phyloP scores from a whole-genome alignment of 1,140 invertebrate genomes.

The Macrotrachela quadricornifera region DNA sequence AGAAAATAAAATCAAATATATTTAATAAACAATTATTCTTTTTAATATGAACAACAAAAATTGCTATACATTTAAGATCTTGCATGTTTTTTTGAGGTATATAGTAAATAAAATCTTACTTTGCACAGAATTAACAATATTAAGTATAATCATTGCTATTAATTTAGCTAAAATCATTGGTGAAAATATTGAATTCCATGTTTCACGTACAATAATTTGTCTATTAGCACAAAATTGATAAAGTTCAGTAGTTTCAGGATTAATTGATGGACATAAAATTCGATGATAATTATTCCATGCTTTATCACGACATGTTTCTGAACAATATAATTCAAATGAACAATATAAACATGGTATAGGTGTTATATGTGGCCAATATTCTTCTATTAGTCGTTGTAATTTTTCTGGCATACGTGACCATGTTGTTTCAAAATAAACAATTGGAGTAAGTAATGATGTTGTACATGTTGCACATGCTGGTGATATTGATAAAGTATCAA shows the following conservation, averaged over 20 bases:
- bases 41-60: no score
- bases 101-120: no score
- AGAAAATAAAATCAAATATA: no score
- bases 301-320: conserved; percentile 12
- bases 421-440: conserved; percentile 16
- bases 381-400: conserved; percentile 11
- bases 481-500: no score
- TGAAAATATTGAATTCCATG: no score
- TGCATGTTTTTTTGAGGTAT: no score
- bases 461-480: conserved; percentile 17
- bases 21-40: no score
- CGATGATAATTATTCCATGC: conserved; percentile 17
- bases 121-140: no score
- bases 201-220: no score
- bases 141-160: no score
- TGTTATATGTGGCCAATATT: conserved; percentile 15
- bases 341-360: conserved; percentile 14
- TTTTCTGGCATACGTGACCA: background rate
- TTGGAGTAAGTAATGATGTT: conserved; percentile 13
- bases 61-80: no score
- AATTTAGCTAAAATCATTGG: no score
- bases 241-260: conserved; percentile 11
- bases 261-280: conserved; percentile 17
- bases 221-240: conserved; percentile 15
- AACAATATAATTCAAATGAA: conserved; percentile 17